These are phyloP conservation scores for Pocillopora grandis DNA, from an alignment of 92 coral and sea anemone genomes.

Conservation along the genomic window DNA sequence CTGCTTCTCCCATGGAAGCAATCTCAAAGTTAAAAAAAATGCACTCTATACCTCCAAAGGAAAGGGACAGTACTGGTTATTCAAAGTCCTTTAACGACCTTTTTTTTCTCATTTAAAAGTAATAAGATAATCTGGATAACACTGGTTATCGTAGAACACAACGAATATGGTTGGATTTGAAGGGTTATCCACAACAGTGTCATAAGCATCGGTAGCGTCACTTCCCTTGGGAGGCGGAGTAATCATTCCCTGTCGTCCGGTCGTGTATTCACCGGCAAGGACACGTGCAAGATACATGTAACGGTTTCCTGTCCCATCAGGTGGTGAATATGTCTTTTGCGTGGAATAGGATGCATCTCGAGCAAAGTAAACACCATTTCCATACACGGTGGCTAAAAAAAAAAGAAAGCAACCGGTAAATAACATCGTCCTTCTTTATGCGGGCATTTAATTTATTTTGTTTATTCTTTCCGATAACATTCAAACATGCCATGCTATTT, in stretches of 20 bases:
- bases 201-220: conserved; percentile 42
- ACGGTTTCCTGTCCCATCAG: conserved; percentile 53
- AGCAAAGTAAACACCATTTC: conserved; percentile 76
- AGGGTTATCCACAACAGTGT: conserved; percentile 64
- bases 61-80: no score
- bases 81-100: neutral
- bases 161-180: conserved; percentile 51
- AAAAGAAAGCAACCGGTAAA: neutral
- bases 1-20: no score
- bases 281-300: conserved; percentile 75
- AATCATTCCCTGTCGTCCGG: conserved; percentile 49
- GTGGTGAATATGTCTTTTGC: conserved; percentile 47
- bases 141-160: conserved; percentile 63
- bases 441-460: no score
- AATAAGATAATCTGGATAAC: conserved; percentile 69
- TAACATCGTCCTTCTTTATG: neutral
- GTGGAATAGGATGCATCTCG: conserved; percentile 60
- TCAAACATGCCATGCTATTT: no score
- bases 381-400: conserved; percentile 48
- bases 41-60: neutral
- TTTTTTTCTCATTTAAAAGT: conserved; percentile 43
- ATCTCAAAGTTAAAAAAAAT: neutral
- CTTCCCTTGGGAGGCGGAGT: conserved; percentile 53
- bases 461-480: no score
- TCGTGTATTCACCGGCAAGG: conserved; percentile 64